Base-by-base conservation (phyloP, 2,113 vertebrate species). In the Amazona vittata region DNA sequence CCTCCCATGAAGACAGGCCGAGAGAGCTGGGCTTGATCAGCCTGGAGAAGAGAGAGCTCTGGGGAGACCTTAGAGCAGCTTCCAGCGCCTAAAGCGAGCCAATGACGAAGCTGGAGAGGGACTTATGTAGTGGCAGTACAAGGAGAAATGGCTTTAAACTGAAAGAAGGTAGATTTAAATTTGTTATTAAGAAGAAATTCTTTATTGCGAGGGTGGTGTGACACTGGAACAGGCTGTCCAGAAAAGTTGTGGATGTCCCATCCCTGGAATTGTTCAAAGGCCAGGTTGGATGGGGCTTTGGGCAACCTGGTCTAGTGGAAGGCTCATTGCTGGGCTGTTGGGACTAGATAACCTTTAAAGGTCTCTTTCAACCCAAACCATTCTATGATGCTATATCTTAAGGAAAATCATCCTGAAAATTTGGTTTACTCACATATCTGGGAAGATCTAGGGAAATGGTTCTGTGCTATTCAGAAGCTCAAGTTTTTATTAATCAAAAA, bases 201-300 rank as follows among this genome's bases (percentile, higher is more conserved):
- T 60, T 37, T 24, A 64, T 0, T 0, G 12, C 10, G 21, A 65
- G 5, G 1, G 21, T 35, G 11, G 9, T 31, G 12, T 74, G 47
- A 50, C 35, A 37, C 1, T 11, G 3, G 14, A 24, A 46, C 2
- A 59, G 29, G 13, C 39, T 85, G 28, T 13, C 19, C 20, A 68
- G 35, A 28, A 7, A 20, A 46, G 41, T 11, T 16, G 25, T 14
- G 55, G 9, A 75, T 43, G 9, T 12, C 63, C 24, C 24, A 63
- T 22, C 4, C 13, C 37, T 55, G 35, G 14, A 65, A 86, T 43
- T 15, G 14, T 31, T 64, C 35, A 55, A 60, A 46, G 4, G 4
- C 21, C 57, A 44, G 20, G 24, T 2, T 68, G 52, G 31, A n/a
- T 0, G 1, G 31, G 24, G 29, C 4, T 49, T 57, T n/a, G 19